Base-by-base conservation (phyloP, 1,140 invertebrate genomes). In the Batillaria attramentaria region DNA sequence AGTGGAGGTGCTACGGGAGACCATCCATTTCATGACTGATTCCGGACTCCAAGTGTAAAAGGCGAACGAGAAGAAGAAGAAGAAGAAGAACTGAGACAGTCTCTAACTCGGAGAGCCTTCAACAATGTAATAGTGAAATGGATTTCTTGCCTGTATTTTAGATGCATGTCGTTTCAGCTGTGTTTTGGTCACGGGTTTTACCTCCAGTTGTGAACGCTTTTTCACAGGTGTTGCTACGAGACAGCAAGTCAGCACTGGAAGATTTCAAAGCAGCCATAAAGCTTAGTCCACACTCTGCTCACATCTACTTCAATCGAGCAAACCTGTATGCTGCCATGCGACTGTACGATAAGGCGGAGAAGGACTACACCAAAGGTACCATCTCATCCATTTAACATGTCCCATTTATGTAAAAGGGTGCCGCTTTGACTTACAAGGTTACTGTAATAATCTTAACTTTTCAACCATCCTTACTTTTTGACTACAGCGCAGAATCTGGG, bases 291-390 rank as follows among this genome's bases (percentile, higher is more conserved):
- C 81, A 88, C 77, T 90, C 88, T 3, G 87, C 90, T 8, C 90
- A 91, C 80, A 87, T 91, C 73, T 91, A 89, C 80, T 88, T 91
- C 74, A 91, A 91, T 84, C 78, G 90, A 72, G 91, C 87, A 28
- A 90, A 90, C 50, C 80, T 91, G 31, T 89, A 89, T 77, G 80
- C 86, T n/a, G 88, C 89, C 31, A 82, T 90, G 79, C 80, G 87
- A 46, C 84, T 88, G 79, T 89, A 83, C 77, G 85, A 88, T 8
- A 84, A 85, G 41, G 90, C 90, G 33, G 87, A 90, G 65, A 84
- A 86, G 74, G 90, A 91, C 77, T 91, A 89, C 70, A 86, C 86
- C 37, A 88, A 85, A 87, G 89, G 90, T 90, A 84, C 54, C 68
- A 18, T 54, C n/a, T n/a, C n/a, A n/a, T n/a, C n/a, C n/a, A n/a